These are phyloP conservation scores for Loris lydekkerianus DNA, from an alignment of 2,797 vertebrate species.

Conservation along the genomic window DNA sequence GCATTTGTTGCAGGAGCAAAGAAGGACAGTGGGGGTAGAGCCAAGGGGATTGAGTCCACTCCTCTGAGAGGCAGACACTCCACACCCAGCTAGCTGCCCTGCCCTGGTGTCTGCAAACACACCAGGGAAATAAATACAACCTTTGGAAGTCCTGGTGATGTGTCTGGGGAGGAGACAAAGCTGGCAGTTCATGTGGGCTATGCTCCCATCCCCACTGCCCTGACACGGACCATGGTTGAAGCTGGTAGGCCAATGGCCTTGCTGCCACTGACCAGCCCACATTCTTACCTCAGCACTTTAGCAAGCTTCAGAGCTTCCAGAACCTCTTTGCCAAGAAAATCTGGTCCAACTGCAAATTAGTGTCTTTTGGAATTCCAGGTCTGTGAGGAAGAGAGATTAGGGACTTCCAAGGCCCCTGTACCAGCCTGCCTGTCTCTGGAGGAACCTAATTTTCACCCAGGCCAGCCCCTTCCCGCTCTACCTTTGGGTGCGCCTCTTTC, in stretches of 20 bases:
- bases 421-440: not conserved
- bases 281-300: not conserved
- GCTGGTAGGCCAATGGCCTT: slow-evolving; percentile 8
- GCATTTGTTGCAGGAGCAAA: not conserved
- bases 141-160: slow-evolving; percentile 80
- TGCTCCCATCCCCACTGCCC: not conserved
- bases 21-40: not conserved
- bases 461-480: not conserved
- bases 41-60: not conserved
- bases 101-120: not conserved
- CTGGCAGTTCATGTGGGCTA: slow-evolving; percentile 16
- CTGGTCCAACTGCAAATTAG: not conserved
- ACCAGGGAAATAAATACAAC: slow-evolving; percentile 79
- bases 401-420: not conserved
- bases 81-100: slow-evolving; percentile 11
- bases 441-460: slow-evolving; percentile 34
- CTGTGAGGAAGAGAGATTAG: not conserved
- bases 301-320: not conserved
- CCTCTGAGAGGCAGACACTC: not conserved
- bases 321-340: not conserved
- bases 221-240: not conserved
- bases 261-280: not conserved
- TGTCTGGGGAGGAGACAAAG: slow-evolving; percentile 67
- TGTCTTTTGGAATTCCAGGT: not conserved
- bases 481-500: not conserved